Evolutionary conservation across 92 coral and sea anemone genomes (phyloP).

Genomic region (Plumapathes pennacea): DNA sequence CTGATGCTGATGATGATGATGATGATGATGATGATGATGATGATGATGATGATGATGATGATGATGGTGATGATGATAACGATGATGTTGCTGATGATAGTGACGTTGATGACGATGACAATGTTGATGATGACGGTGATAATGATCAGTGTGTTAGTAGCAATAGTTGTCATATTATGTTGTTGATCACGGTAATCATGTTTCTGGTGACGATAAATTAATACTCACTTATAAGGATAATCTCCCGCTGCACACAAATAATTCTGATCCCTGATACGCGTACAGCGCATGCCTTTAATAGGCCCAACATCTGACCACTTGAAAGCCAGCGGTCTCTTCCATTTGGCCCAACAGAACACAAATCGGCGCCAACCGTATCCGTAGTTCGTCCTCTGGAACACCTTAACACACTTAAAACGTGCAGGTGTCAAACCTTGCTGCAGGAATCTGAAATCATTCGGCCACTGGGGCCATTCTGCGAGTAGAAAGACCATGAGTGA

Average conservation of each 20-base stretch:
- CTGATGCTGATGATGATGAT: too few species aligned
- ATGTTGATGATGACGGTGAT: too few species aligned
- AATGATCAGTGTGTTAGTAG: neutral
- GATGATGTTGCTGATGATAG: too few species aligned
- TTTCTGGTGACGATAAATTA: neutral
- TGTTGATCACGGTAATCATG: neutral
- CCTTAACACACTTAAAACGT: constrained; percentile 51
- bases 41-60: neutral
- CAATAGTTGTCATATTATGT: too few species aligned
- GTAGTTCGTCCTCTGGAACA: constrained; percentile 67
- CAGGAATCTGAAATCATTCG: constrained; percentile 59
- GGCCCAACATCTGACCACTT: constrained; percentile 73
- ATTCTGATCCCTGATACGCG: constrained; percentile 63
- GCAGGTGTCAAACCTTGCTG: constrained; percentile 25
- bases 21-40: neutral
- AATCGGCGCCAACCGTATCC: constrained; percentile 52
- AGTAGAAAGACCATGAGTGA: neutral
- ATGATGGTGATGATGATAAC: neutral
- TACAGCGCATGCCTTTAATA: constrained; percentile 53
- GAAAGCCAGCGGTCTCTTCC: constrained; percentile 44
- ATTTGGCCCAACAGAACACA: constrained; percentile 63
- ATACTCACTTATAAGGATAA: constrained; percentile 26
- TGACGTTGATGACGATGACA: too few species aligned
- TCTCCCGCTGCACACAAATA: constrained; percentile 39
- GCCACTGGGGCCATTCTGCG: constrained; percentile 69